A percentile compares a stretch with the other conserved stretches of the same genome.
These are phyloP conservation scores for Mastomys coucha DNA, from an alignment of 2,113 vertebrate species.

Conservation along the genomic window DNA sequence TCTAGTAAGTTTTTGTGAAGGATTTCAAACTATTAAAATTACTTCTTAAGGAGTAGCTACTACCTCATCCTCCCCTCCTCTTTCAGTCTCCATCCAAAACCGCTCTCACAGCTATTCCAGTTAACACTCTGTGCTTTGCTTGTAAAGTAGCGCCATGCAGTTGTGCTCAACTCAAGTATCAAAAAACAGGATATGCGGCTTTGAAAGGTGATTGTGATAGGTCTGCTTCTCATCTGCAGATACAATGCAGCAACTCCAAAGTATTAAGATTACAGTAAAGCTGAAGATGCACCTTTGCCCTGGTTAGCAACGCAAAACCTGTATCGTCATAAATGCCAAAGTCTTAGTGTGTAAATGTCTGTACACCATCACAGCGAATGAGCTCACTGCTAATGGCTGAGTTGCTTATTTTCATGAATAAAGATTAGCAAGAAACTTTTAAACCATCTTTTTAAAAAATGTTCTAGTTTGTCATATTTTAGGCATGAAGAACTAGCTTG, in stretches of 20 bases:
- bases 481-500: conserved; percentile 51
- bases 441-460: conserved; percentile 45
- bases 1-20: conserved; percentile 46
- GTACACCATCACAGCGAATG: conserved; percentile 47
- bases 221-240: conserved; percentile 14
- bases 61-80: not conserved
- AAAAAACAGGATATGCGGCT: not conserved
- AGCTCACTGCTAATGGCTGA: conserved; percentile 17
- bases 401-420: conserved; percentile 56
- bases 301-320: conserved; percentile 58
- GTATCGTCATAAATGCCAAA: conserved; percentile 62
- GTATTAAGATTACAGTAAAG: conserved; percentile 6
- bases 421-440: conserved; percentile 64
- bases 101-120: conserved; percentile 23
- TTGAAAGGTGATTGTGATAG: not conserved
- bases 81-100: not conserved
- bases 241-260: not conserved
- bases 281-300: conserved; percentile 1
- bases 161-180: conserved; percentile 40
- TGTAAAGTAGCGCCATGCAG: not conserved
- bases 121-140: conserved; percentile 52
- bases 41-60: conserved; percentile 33
- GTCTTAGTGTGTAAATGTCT: conserved; percentile 48
- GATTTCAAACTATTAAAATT: conserved; percentile 48
- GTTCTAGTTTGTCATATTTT: conserved; percentile 30